These are phyloP conservation scores for Dicentrarchus labrax DNA, from an alignment of 2,113 vertebrate genomes.

Conservation along the genomic window DNA sequence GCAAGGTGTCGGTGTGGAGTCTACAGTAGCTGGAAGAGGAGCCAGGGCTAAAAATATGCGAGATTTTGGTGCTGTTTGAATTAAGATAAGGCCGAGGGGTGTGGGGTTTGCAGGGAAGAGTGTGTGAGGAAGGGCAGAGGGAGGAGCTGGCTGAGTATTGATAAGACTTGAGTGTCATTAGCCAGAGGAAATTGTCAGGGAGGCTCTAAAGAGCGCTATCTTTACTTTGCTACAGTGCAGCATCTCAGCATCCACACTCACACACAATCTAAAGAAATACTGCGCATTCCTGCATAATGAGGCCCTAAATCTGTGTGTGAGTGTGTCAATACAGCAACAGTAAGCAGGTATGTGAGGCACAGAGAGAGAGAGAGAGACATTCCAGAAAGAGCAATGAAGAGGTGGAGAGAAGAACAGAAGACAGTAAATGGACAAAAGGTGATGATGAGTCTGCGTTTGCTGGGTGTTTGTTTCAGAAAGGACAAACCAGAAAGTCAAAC, in stretches of 20 bases:
- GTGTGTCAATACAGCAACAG: conserved; percentile 69
- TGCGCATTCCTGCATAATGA: conserved; percentile 79
- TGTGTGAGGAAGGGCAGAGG: conserved; percentile 42
- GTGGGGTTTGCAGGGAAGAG: conserved; percentile 13
- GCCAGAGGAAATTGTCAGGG: conserved; percentile 78
- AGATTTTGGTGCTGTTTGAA: conserved; percentile 34
- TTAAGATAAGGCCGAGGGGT: conserved; percentile 42
- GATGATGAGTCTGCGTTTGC: conserved; percentile 6
- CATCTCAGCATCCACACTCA: conserved; percentile 66
- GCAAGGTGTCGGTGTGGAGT: conserved; percentile 40
- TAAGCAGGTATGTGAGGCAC: conserved; percentile 46
- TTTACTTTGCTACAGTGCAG: conserved; percentile 70
- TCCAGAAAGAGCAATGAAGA: conserved; percentile 43
- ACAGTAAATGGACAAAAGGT: conserved; percentile 8
- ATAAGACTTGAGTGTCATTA: conserved; percentile 73
- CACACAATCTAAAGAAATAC: conserved; percentile 78
- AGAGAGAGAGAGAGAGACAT: conserved; percentile 49
- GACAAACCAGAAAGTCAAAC: background rate
- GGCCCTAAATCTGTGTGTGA: conserved; percentile 52
- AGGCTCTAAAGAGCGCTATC: conserved; percentile 76
- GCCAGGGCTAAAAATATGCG: conserved; percentile 25
- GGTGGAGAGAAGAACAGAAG: conserved; percentile 66
- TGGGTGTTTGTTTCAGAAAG: background rate
- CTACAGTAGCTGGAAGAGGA: conserved; percentile 34
- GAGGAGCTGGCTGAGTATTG: conserved; percentile 52